These are phyloP conservation scores for Cancer borealis DNA, from an alignment of 2,888 invertebrate species.

Conservation along the genomic window DNA sequence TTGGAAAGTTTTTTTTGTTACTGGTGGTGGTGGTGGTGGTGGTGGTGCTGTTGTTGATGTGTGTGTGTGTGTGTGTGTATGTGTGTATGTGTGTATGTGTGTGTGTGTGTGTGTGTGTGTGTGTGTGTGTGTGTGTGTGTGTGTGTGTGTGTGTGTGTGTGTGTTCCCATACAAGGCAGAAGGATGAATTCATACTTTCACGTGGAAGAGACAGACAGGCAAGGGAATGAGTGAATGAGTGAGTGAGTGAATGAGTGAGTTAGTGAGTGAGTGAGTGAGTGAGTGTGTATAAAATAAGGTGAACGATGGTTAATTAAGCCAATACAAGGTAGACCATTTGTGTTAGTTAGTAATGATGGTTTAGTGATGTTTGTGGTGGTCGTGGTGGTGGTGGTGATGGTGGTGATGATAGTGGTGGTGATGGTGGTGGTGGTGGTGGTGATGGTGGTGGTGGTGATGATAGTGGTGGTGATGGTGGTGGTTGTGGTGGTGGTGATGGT, in stretches of 20 bases:
- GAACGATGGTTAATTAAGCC: background rate
- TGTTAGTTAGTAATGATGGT: background rate
- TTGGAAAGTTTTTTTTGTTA: constrained; percentile 43
- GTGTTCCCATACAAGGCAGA: background rate
- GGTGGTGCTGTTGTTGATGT: constrained; percentile 26
- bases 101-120: constrained; percentile 53
- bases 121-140: constrained; percentile 55
- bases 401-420: background rate
- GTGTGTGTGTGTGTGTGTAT: constrained; percentile 31
- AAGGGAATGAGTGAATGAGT: no score
- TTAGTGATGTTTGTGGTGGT: background rate
- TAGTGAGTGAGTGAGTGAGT: background rate
- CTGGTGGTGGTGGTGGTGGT: background rate
- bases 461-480: background rate
- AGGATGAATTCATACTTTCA: background rate
- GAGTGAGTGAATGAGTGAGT: background rate
- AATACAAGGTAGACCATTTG: background rate
- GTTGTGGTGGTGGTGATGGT: background rate
- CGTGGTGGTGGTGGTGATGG: background rate
- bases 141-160: constrained; percentile 50
- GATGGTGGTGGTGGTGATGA: background rate
- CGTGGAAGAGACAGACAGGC: background rate
- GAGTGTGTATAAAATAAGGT: no score
- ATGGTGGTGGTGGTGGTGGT: background rate
- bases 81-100: constrained; percentile 25